These are phyloP conservation scores for Urocyon cinereoargenteus DNA, from an alignment of 2,797 vertebrate genomes.

Conservation along the genomic window DNA sequence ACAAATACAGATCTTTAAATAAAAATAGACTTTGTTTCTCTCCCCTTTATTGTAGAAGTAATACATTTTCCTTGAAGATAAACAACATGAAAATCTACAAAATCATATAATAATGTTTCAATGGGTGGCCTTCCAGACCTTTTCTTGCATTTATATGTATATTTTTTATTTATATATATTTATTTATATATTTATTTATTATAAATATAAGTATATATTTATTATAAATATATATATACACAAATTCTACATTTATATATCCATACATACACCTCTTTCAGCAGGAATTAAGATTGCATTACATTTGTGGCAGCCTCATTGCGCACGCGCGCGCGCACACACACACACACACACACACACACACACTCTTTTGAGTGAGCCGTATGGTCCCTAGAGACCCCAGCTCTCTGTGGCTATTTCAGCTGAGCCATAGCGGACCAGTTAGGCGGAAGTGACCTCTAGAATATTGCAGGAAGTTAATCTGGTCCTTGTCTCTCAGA, in stretches of 20 bases:
- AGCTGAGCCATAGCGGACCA: accelerated
- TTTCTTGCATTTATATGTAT: background rate
- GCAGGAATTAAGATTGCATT: background rate
- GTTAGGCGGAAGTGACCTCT: background rate
- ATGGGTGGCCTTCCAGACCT: background rate
- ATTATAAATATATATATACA: too few relatives aligned
- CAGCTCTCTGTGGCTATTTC: background rate
- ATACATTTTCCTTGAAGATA: background rate
- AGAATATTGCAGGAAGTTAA: accelerated
- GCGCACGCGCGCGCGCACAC: accelerated
- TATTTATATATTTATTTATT: too few relatives aligned
- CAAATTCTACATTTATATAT: too few relatives aligned
- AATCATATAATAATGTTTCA: background rate
- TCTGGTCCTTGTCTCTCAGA: background rate
- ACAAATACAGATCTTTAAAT: background rate
- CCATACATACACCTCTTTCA: background rate
- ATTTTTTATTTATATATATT: too few relatives aligned
- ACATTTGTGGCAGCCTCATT: background rate
- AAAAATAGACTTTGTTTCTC: background rate
- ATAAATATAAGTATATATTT: too few relatives aligned
- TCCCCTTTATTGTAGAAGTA: background rate
- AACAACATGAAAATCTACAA: background rate
- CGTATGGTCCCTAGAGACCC: background rate
- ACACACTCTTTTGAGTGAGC: accelerated
- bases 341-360: background rate